A percentile compares a stretch with the other conserved stretches of the same genome.
phyloP scores from a whole-genome alignment of 2,113 vertebrate genomes.

The Chrysochloris asiatica region DNA sequence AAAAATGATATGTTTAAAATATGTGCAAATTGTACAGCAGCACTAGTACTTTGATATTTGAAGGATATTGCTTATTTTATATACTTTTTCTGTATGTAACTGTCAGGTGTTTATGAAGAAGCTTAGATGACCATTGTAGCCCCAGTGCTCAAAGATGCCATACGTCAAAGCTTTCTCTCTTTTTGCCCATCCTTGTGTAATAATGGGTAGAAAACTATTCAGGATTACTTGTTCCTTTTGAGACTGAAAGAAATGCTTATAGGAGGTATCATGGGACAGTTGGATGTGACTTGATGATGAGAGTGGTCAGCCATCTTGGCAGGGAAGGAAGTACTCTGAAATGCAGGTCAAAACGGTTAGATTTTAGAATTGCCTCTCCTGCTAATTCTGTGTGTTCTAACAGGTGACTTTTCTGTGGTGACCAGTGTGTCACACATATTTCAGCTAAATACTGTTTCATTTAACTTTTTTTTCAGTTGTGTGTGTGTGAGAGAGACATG shows the following conservation, averaged over 20 bases:
- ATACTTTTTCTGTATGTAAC: not conserved
- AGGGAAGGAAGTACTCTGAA: not conserved
- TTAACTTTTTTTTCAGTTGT: no score
- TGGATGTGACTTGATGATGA: not conserved
- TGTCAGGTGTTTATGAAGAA: not conserved
- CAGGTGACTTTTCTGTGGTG: not conserved
- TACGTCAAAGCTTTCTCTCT: not conserved
- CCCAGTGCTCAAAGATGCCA: not conserved
- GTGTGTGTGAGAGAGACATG: not conserved
- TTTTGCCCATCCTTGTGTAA: not conserved
- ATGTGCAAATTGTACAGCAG: not conserved
- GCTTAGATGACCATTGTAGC: not conserved
- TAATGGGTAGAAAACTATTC: not conserved
- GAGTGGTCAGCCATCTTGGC: not conserved
- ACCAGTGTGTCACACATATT: not conserved
- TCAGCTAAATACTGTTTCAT: not conserved
- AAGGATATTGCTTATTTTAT: not conserved
- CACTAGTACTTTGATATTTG: not conserved
- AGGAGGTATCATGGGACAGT: not conserved
- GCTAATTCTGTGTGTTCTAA: not conserved
- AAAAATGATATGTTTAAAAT: not conserved
- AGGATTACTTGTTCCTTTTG: constrained; percentile 26
- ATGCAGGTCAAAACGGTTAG: not conserved
- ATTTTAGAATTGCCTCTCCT: not conserved
- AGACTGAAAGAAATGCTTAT: not conserved